Evolutionary conservation across 2,888 invertebrate species (phyloP), one percentile per base, ranked within the genome.

Genomic region (Brassicogethes aeneus): DNA sequence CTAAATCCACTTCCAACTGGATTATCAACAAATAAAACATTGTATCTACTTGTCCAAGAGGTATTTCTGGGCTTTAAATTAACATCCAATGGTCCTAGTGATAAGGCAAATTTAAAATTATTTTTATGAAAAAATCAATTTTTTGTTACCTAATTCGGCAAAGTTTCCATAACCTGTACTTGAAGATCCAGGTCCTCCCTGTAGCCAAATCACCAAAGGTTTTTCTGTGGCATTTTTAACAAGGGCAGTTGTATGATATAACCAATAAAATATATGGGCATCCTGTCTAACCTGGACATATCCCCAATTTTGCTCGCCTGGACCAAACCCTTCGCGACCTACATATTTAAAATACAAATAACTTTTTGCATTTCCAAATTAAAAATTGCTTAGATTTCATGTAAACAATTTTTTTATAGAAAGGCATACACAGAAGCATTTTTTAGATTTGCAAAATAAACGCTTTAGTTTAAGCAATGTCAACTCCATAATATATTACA

Each of bases 1-100:
- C 92, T 91, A 67, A 76, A 92, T 1, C 93, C 93, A 3, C 83
- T 75, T 8, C 93, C 93, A 1, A 92, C 91, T 2, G 93, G 93
- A 65, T 90, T 92, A 60, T 93, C 93, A 39, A 93, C 77, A 61
- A 90, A 92, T 10, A 93, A 67, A 0, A 92, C 77, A 63, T 90
- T 92, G 39, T 51, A 60, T 43, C 61, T 36, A 35, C 68, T 64
- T 47, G 76, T 74, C 80, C 79, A 80, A 16, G 74, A 70, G 29
- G 69, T 61, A 36, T 70, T 65, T 45, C 79, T 68, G n/a, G 67
- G 62, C 7, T 72, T 63, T 42, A 74, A 59, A 37, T 56, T 34
- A 1, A 17, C 31, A 37, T 60, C 59, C 10, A 56, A 29, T 2
- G 58, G 57, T 8, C 60, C 60, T 32, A 10, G 12, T 10, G 12